Conservation (phyloP, 2,113 vertebrate species). For the Argyrosomus japonicus region DNA sequence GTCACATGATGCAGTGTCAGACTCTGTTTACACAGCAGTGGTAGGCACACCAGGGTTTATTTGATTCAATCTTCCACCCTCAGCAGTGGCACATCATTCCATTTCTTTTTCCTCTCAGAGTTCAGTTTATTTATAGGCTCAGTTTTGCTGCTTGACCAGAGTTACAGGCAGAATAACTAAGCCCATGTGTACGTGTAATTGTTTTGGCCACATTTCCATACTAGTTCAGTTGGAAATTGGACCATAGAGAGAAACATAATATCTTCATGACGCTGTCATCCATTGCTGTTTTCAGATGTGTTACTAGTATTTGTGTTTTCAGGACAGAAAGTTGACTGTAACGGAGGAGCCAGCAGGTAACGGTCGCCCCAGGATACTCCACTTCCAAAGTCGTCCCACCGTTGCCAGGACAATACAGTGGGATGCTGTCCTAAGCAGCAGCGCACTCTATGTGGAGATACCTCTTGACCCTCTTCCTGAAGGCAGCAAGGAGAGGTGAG, state of each 20-base stretch:
- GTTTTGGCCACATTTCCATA: not conserved
- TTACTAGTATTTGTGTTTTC: not conserved
- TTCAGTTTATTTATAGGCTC: not conserved
- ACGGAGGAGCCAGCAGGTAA: constrained; percentile 83
- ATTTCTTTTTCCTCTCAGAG: not conserved
- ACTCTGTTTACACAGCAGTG: not conserved
- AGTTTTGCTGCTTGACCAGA: not conserved
- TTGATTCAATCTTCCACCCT: not conserved
- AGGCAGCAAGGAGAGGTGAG: constrained; percentile 88
- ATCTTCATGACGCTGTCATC: rapidly evolving
- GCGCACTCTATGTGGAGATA: constrained; percentile 85
- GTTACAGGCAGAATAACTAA: not conserved
- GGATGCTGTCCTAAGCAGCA: constrained; percentile 83
- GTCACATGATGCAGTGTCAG: constrained; percentile 36
- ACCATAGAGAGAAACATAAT: not conserved
- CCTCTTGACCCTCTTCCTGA: constrained; percentile 83
- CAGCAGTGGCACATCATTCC: not conserved
- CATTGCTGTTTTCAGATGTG: not conserved
- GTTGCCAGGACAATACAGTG: constrained; percentile 81
- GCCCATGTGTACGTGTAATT: not conserved
- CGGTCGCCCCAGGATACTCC: constrained; percentile 84
- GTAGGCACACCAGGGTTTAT: not conserved
- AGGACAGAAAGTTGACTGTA: constrained; percentile 87
- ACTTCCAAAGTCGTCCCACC: constrained; percentile 85
- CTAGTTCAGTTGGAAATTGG: not conserved